A percentile compares a stretch with the other conserved stretches of the same genome.
Conservation (phyloP, 1,140 invertebrate genomes). For the Wasmannia auropunctata region DNA sequence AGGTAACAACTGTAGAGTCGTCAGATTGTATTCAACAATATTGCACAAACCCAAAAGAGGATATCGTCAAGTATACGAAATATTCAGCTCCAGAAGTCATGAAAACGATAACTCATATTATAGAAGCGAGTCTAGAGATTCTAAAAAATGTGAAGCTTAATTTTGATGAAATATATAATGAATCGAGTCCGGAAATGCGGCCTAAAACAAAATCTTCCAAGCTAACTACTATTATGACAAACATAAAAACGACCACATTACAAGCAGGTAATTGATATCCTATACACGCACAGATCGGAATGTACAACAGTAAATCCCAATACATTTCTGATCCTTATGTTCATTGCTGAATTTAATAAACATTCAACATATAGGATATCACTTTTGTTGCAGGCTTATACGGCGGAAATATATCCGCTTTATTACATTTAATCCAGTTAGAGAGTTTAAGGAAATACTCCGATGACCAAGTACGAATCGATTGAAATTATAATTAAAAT, state of each 20-base stretch:
- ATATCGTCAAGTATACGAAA: conserved; percentile 72
- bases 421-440: conserved; percentile 87
- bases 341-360: conserved; percentile 4
- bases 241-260: conserved; percentile 83
- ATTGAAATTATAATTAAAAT: conserved; percentile 82
- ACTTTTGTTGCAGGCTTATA: conserved; percentile 83
- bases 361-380: neutral
- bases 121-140: neutral
- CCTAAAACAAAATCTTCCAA: conserved; percentile 80
- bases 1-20: conserved; percentile 90
- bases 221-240: conserved; percentile 80
- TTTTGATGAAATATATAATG: neutral
- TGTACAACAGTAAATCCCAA: neutral
- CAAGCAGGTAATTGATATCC: conserved; percentile 84
- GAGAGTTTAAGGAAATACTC: conserved; percentile 87
- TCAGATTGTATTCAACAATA: conserved; percentile 88
- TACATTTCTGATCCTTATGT: conserved; percentile 3
- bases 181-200: conserved; percentile 71
- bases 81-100: conserved; percentile 31
- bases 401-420: conserved; percentile 86
- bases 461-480: conserved; percentile 75
- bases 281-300: neutral
- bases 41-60: conserved; percentile 88
- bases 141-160: conserved; percentile 37
- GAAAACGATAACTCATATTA: conserved; percentile 32